phyloP scores from a whole-genome alignment of 2,797 vertebrate species.

The Crocodylus rhombifer region DNA sequence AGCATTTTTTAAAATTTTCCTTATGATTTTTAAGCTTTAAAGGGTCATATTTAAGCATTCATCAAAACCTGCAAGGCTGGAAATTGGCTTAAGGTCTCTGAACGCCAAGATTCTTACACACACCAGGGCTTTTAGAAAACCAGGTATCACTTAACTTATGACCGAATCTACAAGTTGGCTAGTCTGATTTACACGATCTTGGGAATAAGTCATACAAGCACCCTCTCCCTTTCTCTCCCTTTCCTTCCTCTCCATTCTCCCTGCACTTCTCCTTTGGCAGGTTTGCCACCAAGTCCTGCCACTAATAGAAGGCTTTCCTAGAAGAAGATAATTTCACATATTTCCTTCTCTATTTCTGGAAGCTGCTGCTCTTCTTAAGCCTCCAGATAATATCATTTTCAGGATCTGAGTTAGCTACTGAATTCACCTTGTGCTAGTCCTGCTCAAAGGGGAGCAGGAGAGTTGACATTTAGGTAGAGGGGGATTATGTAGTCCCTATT shows the following conservation, averaged over 20 bases:
- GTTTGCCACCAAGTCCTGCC: neutral
- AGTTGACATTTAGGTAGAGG: neutral
- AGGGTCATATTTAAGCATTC: neutral
- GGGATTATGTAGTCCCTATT: neutral
- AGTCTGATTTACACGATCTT: neutral
- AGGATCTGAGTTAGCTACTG: neutral
- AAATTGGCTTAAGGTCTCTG: neutral
- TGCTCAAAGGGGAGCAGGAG: neutral
- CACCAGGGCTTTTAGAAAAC: neutral
- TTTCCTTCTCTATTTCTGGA: slow-evolving; percentile 10
- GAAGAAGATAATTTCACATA: neutral
- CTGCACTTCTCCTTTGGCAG: neutral
- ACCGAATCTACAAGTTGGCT: neutral
- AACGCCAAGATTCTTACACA: neutral
- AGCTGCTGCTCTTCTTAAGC: neutral
- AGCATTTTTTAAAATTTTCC: neutral
- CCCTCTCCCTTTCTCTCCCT: neutral
- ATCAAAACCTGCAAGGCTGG: neutral
- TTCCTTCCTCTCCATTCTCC: neutral
- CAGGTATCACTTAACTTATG: rapidly evolving
- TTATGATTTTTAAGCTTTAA: neutral
- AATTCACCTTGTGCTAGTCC: neutral
- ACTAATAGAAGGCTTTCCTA: neutral
- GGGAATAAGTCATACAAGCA: neutral
- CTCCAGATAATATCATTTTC: slow-evolving; percentile 20